Conservation (phyloP, 2,797 vertebrate genomes). For the Aeoliscus strigatus region DNA sequence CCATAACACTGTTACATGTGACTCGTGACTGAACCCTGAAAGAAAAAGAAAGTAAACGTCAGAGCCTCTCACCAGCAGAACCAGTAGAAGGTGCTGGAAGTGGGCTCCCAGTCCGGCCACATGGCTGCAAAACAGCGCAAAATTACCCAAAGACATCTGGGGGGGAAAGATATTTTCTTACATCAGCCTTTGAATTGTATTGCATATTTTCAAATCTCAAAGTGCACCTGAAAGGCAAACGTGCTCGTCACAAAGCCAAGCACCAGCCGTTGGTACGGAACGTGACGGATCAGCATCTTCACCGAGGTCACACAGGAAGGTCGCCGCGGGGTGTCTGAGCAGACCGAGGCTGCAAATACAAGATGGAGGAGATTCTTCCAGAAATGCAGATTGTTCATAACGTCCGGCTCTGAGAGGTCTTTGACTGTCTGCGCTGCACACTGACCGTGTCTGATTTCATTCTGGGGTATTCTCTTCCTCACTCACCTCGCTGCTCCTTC, state of each 20-base stretch:
- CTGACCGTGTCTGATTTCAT: too few species aligned
- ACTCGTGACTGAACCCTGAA: too few species aligned
- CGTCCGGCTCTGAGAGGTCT: too few species aligned
- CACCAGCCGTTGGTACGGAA: slow-evolving; percentile 63
- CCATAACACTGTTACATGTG: too few species aligned
- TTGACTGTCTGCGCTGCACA: too few species aligned
- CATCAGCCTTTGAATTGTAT: too few species aligned
- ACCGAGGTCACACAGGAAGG: slow-evolving; percentile 55
- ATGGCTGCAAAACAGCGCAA: slow-evolving; percentile 76
- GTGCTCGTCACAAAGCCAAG: slow-evolving; percentile 68
- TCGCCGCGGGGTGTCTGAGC: slow-evolving; percentile 20
- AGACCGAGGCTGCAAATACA: slow-evolving; percentile 32
- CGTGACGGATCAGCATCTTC: slow-evolving; percentile 57
- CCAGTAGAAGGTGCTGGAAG: slow-evolving; percentile 73
- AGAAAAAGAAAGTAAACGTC: too few species aligned
- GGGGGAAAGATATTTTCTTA: slow-evolving; percentile 1
- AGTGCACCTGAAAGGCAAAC: slow-evolving; percentile 73
- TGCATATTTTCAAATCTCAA: too few species aligned
- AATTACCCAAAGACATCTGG: slow-evolving; percentile 76
- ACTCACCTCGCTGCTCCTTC: slow-evolving; percentile 64
- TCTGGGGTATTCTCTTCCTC: too few species aligned
- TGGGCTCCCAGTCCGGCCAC: slow-evolving; percentile 62
- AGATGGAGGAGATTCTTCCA: neutral
- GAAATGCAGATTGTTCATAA: too few species aligned
- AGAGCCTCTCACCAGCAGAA: slow-evolving; percentile 66